phyloP scores from a whole-genome alignment of 2,113 vertebrate species.

The Tympanuchus pallidicinctus region DNA sequence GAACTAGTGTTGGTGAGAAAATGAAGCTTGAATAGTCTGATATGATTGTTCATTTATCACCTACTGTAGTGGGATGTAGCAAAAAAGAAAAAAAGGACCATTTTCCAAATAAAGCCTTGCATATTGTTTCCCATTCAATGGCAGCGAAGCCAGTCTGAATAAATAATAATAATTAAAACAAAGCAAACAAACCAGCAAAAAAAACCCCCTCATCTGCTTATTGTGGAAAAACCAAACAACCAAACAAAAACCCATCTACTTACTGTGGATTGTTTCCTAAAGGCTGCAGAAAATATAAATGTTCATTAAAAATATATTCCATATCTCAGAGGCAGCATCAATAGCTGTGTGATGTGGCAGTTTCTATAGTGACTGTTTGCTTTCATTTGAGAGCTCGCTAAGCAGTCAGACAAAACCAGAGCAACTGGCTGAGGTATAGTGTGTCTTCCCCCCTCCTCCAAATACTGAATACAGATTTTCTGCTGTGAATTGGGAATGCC shows the following conservation, averaged over 20 bases:
- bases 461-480: slow-evolving; percentile 46
- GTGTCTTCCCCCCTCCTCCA: background rate
- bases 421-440: background rate
- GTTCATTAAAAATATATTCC: slow-evolving; percentile 9
- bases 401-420: slow-evolving; percentile 55
- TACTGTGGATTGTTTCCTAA: background rate
- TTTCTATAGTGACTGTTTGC: slow-evolving; percentile 75
- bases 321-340: background rate
- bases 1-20: background rate
- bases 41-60: background rate
- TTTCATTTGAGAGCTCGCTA: slow-evolving; percentile 43
- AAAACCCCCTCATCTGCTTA: background rate
- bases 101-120: background rate
- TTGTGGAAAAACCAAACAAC: background rate
- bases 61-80: background rate
- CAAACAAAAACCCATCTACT: background rate
- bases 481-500: slow-evolving; percentile 48
- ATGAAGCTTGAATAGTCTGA: background rate
- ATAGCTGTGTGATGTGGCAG: slow-evolving; percentile 31
- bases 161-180: background rate
- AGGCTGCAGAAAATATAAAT: background rate
- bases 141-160: background rate
- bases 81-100: background rate
- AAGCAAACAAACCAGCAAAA: background rate
- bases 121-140: background rate